These are phyloP conservation scores for Dicrurus megarhynchus DNA, from an alignment of 2,113 vertebrate species.

Conservation along the genomic window DNA sequence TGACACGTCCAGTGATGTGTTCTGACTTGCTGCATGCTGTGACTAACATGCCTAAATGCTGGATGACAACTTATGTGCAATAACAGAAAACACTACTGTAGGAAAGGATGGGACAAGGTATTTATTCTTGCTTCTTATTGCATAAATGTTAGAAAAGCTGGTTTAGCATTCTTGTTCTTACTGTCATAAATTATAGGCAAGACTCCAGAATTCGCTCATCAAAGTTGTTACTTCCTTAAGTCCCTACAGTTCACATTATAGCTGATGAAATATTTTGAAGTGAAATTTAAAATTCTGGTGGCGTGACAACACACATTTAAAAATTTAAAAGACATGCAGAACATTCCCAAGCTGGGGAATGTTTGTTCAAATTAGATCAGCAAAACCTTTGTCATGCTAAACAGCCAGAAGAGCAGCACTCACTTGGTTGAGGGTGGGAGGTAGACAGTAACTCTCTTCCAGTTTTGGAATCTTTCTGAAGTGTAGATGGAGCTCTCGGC, in stretches of 20 bases:
- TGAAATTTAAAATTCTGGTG: conserved; percentile 4
- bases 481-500: conserved; percentile 91
- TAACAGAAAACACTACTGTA: neutral
- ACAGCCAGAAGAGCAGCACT: conserved; percentile 47
- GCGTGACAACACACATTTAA: conserved; percentile 24
- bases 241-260: neutral
- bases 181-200: neutral
- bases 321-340: conserved; percentile 45
- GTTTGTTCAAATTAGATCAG: conserved; percentile 62
- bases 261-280: conserved; percentile 21
- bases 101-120: neutral
- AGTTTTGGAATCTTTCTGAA: conserved; percentile 89
- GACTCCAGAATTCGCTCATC: neutral
- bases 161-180: neutral
- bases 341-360: conserved; percentile 18
- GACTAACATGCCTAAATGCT: neutral
- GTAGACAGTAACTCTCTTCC: conserved; percentile 92
- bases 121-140: neutral
- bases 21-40: neutral
- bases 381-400: conserved; percentile 35
- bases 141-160: neutral
- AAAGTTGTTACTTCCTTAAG: neutral
- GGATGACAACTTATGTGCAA: neutral
- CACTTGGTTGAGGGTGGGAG: conserved; percentile 82
- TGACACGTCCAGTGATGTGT: neutral